Base-by-base conservation (phyloP, 2,888 invertebrate species). In the Diloba caeruleocephala region DNA sequence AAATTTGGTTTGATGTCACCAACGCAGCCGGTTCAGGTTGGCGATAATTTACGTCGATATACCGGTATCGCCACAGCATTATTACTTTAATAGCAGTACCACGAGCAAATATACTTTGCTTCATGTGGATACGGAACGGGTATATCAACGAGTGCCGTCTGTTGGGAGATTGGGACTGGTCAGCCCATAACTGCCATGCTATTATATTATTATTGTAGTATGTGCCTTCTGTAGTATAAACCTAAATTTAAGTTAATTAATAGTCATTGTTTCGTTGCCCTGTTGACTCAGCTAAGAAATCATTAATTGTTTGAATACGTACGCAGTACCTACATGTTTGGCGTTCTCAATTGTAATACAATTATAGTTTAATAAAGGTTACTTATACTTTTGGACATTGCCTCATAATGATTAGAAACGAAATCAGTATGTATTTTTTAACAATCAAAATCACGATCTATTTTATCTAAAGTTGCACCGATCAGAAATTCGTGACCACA, bases 401-500 rank as follows among this genome's bases (percentile, higher is more conserved):
- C 14, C 17, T 37, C 17, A 26, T n/a, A 37, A 15, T n/a, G 15
- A 8, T 23, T 8, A 29, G 29, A 39, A 42, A 37, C 6, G 1
- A 17, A 49, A 29, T 31, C 4, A 13, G 13, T 13, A 26, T 36
- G 28, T 46, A 42, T 50, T 13, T 12, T 28, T 39, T 23, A 28
- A 43, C 7, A 25, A 15, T 13, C 9, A 1, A 7, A 0, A 21
- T 1, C 9, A 10, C 37, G 21, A 36, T 33, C 29, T 33, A 26
- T 25, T 25, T 1, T 28, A n/a, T 15, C 13, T 8, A 33, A 38
- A 38, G 15, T 37, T 49, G 17, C 36, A 33, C 38, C 44, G 28
- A 45, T 58, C 38, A 31, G 42, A 63, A 53, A 36, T 39, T 63
- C 44, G 28, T 46, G 49, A 53, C 26, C 25, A 5, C 12, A 32